Percentiles rank a stretch among this genome's conserved stretches.
Evolutionary conservation across 2,888 invertebrate species (phyloP).

Genomic region (Scaptomyza parva): DNA sequence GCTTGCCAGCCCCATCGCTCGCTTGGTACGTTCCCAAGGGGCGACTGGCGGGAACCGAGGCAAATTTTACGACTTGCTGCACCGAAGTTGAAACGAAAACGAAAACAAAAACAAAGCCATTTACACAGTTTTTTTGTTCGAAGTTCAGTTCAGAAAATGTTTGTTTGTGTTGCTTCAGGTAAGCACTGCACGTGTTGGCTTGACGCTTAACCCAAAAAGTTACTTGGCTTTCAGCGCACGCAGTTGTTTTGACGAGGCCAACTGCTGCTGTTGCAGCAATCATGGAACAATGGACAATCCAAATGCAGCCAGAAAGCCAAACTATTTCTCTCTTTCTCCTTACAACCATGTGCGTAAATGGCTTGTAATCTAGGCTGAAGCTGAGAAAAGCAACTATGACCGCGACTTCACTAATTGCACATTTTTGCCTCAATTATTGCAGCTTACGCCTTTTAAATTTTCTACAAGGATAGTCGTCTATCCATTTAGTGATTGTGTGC

Average conservation of each 20-base stretch:
- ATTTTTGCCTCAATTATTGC: conserved; percentile 77
- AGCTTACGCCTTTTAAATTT: conserved; percentile 52
- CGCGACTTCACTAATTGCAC: conserved; percentile 66
- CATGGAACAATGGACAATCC: conserved; percentile 22
- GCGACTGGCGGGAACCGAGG: conserved; percentile 20
- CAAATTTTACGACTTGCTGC: conserved; percentile 55
- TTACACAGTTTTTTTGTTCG: conserved; percentile 20
- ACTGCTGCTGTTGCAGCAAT: conserved; percentile 14
- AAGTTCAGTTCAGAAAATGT: conserved; percentile 1
- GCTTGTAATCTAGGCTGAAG: conserved; percentile 59
- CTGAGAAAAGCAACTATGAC: conserved; percentile 38
- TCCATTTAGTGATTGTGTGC: conserved; percentile 9
- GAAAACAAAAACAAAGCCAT: conserved; percentile 23
- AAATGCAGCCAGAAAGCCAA: conserved; percentile 33
- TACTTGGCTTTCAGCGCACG: conserved; percentile 14
- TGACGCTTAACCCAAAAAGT: conserved; percentile 30
- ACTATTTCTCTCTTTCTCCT: conserved; percentile 12
- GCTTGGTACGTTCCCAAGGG: conserved; percentile 29
- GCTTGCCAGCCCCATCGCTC: conserved; percentile 30
- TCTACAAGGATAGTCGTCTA: not conserved
- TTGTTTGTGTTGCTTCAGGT: conserved; percentile 16
- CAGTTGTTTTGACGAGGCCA: conserved; percentile 31
- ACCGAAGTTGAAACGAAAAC: conserved; percentile 30
- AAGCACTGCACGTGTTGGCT: conserved; percentile 28
- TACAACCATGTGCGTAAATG: conserved; percentile 68